Evolutionary conservation across 2,888 invertebrate genomes (phyloP).

Genomic region (Oscheius onirici): DNA sequence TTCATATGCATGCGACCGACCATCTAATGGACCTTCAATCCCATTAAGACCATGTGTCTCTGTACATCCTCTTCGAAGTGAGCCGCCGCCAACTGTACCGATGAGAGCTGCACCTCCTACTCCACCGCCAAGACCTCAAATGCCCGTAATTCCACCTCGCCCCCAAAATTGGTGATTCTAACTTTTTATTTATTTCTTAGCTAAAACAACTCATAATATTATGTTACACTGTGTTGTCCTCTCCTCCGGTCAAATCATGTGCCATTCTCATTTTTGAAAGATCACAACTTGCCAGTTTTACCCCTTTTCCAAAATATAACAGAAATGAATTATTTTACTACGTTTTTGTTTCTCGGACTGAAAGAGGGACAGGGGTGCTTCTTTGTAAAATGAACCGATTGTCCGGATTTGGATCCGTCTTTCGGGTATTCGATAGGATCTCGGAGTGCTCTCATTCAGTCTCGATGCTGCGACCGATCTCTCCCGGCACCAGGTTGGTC

Average conservation of each 20-base stretch:
- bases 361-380: no score
- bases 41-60: conserved; percentile 29
- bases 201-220: neutral
- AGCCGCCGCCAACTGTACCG: conserved; percentile 35
- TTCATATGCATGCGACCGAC: conserved; percentile 9
- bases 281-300: neutral
- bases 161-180: conserved; percentile 32
- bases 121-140: conserved; percentile 49
- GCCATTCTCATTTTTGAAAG: neutral
- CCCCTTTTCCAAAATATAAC: neutral
- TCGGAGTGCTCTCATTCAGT: neutral
- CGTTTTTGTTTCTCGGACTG: no score
- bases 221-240: conserved; percentile 21
- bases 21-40: neutral
- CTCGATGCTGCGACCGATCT: conserved; percentile 8
- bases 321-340: no score
- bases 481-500: conserved; percentile 25
- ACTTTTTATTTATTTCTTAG: neutral
- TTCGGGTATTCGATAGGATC: no score
- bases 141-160: conserved; percentile 50
- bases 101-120: conserved; percentile 50
- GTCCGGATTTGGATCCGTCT: no score
- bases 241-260: neutral
- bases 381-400: no score
- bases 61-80: conserved; percentile 28